Evolutionary conservation across 2,797 vertebrate genomes (phyloP), one percentile per base, ranked within the genome.

Genomic region (Pyrocephalus nanus): DNA sequence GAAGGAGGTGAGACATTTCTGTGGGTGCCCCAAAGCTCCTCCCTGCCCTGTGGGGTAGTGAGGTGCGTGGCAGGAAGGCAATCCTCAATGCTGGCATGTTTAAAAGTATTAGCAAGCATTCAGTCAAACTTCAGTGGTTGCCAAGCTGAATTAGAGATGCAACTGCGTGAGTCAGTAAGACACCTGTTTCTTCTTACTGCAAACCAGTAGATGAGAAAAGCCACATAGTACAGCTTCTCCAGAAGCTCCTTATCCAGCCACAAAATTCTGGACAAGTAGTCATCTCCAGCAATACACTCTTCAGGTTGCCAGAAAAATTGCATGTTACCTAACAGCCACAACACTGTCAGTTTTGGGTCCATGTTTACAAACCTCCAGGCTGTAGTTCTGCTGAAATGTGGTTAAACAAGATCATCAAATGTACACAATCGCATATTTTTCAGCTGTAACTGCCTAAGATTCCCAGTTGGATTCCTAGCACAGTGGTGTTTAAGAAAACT

Each of bases 181-280:
- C 79, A 94, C 83, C 61, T 92, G 75, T 85, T 96, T 92, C 89
- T 93, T 64, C 57, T 82, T 81, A 84, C 40, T 88, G 45, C 45
- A 93, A 86, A 88, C 21, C 14, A 88, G 29, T 29, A 73, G 55
- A 90, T 57, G 18, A 85, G 38, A 86, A 93, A 88, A 87, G 26
- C 30, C 71, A 79, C 85, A 85, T 11, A 82, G 45, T 55, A 57
- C 38, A 50, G 38, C 74, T 93, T 89, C 65, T 90, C 30, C 90
- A 93, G 86, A 76, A 93, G 57, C 50, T 92, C 60, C 55, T 86
- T 86, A 51, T 55, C 36, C 43, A 86, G 47, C 71, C 57, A 75
- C 77, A 95, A 74, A 82, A 76, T 57, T 86, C 48, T 64, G 61
- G 48, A 77, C 16, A 77, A 92, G 60, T 22, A 90, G 60, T 40